Conservation (phyloP, 92 coral and sea anemone genomes). For the Muricea muricata region DNA sequence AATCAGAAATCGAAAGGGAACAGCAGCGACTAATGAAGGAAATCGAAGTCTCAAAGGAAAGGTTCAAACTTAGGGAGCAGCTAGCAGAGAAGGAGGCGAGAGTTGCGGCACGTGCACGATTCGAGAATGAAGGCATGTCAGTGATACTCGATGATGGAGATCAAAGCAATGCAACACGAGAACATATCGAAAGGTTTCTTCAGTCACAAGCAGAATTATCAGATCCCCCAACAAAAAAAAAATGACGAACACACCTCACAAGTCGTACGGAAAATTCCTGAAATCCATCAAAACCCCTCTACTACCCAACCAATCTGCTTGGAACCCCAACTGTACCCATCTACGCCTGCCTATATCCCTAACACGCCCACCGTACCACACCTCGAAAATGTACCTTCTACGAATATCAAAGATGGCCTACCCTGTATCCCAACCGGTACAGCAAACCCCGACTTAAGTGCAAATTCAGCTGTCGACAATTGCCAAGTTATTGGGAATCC, state of each 20-base stretch:
- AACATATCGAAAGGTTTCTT: neutral
- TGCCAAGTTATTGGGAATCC: neutral
- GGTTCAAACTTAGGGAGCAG: neutral
- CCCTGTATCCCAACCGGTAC: neutral
- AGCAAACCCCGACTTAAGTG: neutral
- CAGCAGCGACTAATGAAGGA: neutral
- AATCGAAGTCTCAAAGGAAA: neutral
- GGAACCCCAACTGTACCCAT: no score
- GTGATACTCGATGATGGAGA: neutral
- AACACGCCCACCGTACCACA: no score
- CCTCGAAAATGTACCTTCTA: neutral
- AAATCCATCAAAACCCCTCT: neutral
- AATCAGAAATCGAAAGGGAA: neutral
- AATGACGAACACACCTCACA: neutral
- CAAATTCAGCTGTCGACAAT: neutral
- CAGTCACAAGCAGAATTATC: neutral
- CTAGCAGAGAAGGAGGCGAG: conserved; percentile 60
- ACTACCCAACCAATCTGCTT: no score
- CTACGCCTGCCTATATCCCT: no score
- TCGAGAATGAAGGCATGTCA: conserved; percentile 25
- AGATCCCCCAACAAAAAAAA: neutral
- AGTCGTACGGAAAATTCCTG: no score
- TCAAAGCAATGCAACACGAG: neutral
- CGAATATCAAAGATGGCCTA: neutral
- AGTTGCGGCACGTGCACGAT: conserved; percentile 9